These are phyloP conservation scores for Cygnus buccinator DNA, from an alignment of 2,113 vertebrate genomes.

Conservation along the genomic window DNA sequence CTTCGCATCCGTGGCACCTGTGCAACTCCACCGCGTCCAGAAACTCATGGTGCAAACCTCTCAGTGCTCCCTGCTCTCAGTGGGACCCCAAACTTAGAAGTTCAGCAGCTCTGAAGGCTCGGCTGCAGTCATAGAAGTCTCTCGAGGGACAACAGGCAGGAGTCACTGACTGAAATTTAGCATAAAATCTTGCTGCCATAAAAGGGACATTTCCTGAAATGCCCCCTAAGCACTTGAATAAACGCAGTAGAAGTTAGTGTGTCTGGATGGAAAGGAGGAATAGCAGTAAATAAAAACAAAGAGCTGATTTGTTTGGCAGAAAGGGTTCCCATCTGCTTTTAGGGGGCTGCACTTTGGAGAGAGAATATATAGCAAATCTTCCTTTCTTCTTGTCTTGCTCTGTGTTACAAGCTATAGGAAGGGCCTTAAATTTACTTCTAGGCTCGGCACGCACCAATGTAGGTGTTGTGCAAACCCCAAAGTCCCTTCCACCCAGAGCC, in stretches of 20 bases:
- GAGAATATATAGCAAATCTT: not conserved
- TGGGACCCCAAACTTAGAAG: not conserved
- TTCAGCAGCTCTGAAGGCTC: not conserved
- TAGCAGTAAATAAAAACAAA: not conserved
- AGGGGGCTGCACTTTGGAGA: not conserved
- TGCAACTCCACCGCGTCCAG: not conserved
- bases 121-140: not conserved
- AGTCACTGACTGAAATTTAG: not conserved
- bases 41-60: not conserved
- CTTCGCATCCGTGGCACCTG: not conserved
- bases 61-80: not conserved
- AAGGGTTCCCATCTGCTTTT: not conserved
- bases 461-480: too few relatives aligned
- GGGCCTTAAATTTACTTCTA: too few relatives aligned
- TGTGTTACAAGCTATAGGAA: too few relatives aligned
- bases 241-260: not conserved
- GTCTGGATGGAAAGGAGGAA: not conserved
- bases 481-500: too few relatives aligned
- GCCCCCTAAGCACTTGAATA: not conserved
- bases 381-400: not conserved
- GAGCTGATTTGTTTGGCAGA: not conserved
- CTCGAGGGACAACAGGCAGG: not conserved
- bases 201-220: constrained; percentile 2
- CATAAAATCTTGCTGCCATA: not conserved
- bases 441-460: too few relatives aligned